Conservation (phyloP, 2,113 vertebrate species). For the Xenopus laevis region DNA sequence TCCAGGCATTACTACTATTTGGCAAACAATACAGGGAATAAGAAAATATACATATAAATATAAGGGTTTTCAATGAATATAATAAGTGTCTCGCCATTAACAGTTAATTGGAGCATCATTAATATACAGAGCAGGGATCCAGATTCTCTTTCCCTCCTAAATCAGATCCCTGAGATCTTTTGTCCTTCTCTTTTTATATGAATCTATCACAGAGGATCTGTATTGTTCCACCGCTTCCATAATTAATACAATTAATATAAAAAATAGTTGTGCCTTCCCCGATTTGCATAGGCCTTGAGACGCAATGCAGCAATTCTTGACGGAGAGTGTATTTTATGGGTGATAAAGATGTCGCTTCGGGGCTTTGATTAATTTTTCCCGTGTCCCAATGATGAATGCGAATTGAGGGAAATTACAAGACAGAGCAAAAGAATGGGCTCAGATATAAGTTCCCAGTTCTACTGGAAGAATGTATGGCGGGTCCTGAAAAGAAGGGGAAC, state of each 20-base stretch:
- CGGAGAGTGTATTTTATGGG: slow-evolving; percentile 33
- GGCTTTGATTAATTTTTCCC: slow-evolving; percentile 32
- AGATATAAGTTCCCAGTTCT: background rate
- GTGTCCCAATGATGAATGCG: slow-evolving; percentile 28
- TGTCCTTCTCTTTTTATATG: background rate
- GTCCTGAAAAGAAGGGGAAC: no score
- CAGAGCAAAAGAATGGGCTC: background rate
- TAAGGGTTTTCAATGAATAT: background rate
- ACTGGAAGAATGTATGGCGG: background rate
- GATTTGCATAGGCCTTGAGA: slow-evolving; percentile 30
- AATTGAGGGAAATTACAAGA: background rate
- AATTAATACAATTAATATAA: slow-evolving; percentile 43
- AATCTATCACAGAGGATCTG: background rate
- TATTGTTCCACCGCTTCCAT: slow-evolving; percentile 17
- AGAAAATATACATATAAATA: background rate
- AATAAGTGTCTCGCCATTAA: background rate
- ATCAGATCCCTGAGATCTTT: background rate
- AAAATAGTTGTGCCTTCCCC: slow-evolving; percentile 26
- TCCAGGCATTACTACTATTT: background rate
- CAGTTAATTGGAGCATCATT: background rate
- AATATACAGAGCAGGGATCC: background rate
- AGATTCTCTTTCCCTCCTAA: background rate
- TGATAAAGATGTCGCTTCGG: slow-evolving; percentile 37
- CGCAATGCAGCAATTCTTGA: slow-evolving; percentile 36
- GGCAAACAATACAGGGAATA: background rate